Conservation (phyloP, 35 echinoderm and acorn worm species). For the Heliocidaris tuberculata region DNA sequence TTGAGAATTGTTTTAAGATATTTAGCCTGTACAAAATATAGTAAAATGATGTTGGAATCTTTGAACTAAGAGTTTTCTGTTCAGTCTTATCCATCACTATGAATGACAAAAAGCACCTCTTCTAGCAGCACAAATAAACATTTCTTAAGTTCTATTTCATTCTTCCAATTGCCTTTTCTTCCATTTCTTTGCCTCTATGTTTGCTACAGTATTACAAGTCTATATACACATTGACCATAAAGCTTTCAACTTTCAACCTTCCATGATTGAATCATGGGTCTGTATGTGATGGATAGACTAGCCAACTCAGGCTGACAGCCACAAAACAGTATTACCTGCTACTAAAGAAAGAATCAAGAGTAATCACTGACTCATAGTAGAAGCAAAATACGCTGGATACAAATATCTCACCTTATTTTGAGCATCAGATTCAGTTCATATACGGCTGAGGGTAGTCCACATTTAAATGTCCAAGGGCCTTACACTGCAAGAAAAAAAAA, state of each 20-base stretch:
- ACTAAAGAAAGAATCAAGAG: background rate
- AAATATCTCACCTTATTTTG: background rate
- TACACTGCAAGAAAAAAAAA: background rate
- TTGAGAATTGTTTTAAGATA: no score
- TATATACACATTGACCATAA: background rate
- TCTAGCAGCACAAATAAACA: background rate
- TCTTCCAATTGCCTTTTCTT: background rate
- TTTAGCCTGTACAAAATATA: no score
- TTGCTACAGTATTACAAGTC: background rate
- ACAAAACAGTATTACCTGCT: slow-evolving; percentile 1
- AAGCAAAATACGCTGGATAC: background rate
- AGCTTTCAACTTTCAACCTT: background rate
- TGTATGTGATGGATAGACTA: background rate
- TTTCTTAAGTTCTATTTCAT: background rate
- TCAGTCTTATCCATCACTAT: no score
- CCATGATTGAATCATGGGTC: slow-evolving; percentile 7
- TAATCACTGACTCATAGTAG: background rate
- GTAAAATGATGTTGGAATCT: no score
- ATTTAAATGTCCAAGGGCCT: background rate
- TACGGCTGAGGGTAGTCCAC: background rate
- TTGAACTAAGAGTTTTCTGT: no score
- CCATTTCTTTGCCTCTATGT: background rate
- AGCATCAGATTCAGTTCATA: background rate
- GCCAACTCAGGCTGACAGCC: background rate
- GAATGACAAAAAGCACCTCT: background rate